Evolutionary conservation across 2,113 vertebrate species (phyloP), one percentile per base, ranked within the genome.

Genomic region (Meriones unguiculatus): DNA sequence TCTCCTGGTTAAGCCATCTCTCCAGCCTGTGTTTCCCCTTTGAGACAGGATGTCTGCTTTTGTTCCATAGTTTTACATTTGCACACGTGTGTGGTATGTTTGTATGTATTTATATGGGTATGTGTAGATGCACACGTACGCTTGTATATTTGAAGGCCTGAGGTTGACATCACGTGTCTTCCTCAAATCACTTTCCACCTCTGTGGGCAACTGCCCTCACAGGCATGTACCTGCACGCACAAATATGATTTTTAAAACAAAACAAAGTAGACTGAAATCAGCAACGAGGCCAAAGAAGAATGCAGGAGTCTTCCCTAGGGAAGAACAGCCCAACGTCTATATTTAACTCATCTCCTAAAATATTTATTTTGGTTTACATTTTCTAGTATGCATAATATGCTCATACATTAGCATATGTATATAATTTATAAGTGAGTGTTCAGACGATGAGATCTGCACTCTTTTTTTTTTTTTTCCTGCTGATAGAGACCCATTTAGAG

Each of bases 321-420:
- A 76, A 92, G 28, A 94, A 70, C 73, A 85, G 46, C 78, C 64
- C 41, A 94, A 38, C 12, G 32, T 95, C 52, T 95, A 86, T 62
- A 88, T 92, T 97, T 81, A 94, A 62, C 70, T 76, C 62, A 92
- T 52, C 38, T 78, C 90, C 87, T 91, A 70, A 94, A 94, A 69
- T 54, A 81, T 76, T 85, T 89, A 91, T 87, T 78, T 92, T 90
- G 67, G 54, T 75, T 84, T 94, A 50, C 88, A 86, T 87, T 94
- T 89, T 86, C 65, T n/a, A 93, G 6, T 41, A 38, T 50, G 41
- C 0, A 38, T 17, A 65, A 41, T 90, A 65, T 65, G 87, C 65
- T 6, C 81, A 10, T 77, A 90, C 5, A 96, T n/a, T 89, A 93
- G 11, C 64, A 64, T 85, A 80, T 24, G 32, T 57, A 90, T 81